These are phyloP conservation scores for Neomonachus schauinslandi DNA, from an alignment of 2,113 vertebrate species.

Conservation along the genomic window DNA sequence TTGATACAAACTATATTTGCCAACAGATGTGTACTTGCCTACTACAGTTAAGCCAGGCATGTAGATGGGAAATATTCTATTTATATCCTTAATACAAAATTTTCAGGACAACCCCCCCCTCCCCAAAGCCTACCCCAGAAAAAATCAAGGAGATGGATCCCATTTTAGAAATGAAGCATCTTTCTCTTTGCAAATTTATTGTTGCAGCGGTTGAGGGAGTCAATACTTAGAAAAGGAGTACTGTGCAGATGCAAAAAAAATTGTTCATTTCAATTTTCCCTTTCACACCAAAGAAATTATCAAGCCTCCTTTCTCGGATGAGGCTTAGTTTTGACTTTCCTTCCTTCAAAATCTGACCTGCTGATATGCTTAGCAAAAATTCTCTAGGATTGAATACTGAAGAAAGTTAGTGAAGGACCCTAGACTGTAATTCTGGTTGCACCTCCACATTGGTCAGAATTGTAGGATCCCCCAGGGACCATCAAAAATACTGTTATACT, in stretches of 20 bases:
- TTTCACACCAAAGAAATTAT: neutral
- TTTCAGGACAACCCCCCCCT: neutral
- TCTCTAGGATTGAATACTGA: neutral
- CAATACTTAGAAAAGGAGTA: neutral
- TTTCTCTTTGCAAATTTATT: neutral
- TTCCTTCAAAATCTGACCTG: neutral
- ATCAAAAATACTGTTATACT: neutral
- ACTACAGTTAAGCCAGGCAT: neutral
- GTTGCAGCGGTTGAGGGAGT: neutral
- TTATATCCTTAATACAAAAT: neutral
- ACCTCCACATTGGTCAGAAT: neutral
- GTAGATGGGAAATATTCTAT: neutral
- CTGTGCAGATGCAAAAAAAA: neutral
- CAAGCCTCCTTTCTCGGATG: neutral
- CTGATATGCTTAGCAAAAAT: neutral
- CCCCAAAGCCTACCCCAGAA: neutral
- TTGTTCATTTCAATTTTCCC: neutral
- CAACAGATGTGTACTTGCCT: neutral
- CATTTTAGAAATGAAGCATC: slow-evolving; percentile 20
- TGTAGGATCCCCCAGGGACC: neutral
- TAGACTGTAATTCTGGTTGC: neutral
- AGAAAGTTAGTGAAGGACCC: neutral
- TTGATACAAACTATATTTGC: neutral
- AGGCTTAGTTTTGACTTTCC: neutral
- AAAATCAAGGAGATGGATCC: neutral